These are phyloP conservation scores for Sciurus vulgaris DNA, from an alignment of 2,797 vertebrate species.

Conservation along the genomic window DNA sequence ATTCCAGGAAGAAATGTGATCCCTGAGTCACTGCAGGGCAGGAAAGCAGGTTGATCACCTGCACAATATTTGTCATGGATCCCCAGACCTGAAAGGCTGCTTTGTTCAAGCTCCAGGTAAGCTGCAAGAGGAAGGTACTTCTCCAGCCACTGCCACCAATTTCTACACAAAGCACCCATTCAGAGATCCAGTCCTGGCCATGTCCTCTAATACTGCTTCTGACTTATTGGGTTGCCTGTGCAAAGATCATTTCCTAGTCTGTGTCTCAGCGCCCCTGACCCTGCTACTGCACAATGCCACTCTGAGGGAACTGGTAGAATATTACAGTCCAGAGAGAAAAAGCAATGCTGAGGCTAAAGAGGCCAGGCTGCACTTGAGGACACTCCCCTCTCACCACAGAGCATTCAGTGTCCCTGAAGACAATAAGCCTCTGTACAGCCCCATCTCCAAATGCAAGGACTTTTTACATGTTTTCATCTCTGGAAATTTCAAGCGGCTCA, in stretches of 20 bases:
- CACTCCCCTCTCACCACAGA: slow-evolving; percentile 83
- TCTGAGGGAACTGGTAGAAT: slow-evolving; percentile 82
- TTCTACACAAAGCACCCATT: slow-evolving; percentile 75
- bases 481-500: slow-evolving; percentile 76
- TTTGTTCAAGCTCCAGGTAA: slow-evolving; percentile 85
- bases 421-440: slow-evolving; percentile 85
- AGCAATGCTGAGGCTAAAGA: slow-evolving; percentile 81
- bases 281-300: slow-evolving; percentile 84
- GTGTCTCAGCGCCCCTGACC: slow-evolving; percentile 74
- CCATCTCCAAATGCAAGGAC: slow-evolving; percentile 66
- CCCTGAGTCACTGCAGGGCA: not conserved
- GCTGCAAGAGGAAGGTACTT: slow-evolving; percentile 79
- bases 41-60: slow-evolving; percentile 62
- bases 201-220: slow-evolving; percentile 76
- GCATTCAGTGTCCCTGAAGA: slow-evolving; percentile 83
- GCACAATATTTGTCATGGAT: not conserved
- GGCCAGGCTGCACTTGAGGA: slow-evolving; percentile 78
- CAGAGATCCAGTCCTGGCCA: not conserved
- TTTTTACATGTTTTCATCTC: slow-evolving; percentile 75
- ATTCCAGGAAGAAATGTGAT: slow-evolving; percentile 45
- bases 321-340: slow-evolving; percentile 86
- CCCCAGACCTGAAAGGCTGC: slow-evolving; percentile 67
- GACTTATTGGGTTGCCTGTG: slow-evolving; percentile 81
- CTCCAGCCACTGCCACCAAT: slow-evolving; percentile 78
- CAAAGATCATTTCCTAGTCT: slow-evolving; percentile 71